phyloP scores from a whole-genome alignment of 2,113 vertebrate genomes.

The Melanocharis versteri region DNA sequence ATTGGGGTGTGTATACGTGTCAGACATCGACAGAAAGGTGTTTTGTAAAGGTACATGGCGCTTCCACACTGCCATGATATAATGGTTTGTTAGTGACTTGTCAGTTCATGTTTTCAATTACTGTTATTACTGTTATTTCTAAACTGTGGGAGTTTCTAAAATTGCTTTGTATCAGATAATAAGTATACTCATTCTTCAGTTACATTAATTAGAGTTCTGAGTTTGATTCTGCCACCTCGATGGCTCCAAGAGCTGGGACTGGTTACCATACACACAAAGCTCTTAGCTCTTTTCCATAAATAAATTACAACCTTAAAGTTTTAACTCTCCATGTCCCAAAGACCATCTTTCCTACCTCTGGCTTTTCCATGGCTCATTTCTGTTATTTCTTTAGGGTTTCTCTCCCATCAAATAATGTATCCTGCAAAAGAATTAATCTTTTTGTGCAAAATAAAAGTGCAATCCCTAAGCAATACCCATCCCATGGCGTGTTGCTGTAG shows the following conservation, averaged over 20 bases:
- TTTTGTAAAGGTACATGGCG: neutral
- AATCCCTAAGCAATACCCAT: neutral
- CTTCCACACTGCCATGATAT: neutral
- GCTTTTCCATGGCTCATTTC: neutral
- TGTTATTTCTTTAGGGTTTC: neutral
- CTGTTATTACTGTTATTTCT: constrained; percentile 48
- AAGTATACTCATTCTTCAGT: constrained; percentile 28
- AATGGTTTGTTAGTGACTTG: constrained; percentile 29
- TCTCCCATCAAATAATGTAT: neutral
- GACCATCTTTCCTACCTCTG: neutral
- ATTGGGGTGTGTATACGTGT: neutral
- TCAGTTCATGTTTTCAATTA: constrained; percentile 58
- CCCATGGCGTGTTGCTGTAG: neutral
- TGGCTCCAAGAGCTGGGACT: neutral
- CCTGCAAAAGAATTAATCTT: neutral
- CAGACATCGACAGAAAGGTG: neutral
- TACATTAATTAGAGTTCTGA: constrained; percentile 49
- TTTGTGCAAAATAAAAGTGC: neutral
- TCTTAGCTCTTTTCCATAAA: neutral
- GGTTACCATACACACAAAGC: neutral
- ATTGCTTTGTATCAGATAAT: constrained; percentile 54
- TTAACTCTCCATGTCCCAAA: neutral
- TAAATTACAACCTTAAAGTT: neutral
- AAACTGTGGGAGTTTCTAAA: constrained; percentile 20
- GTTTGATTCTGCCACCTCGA: constrained; percentile 19